Base-by-base conservation (phyloP, 1,140 invertebrate species). In the Akabosia matsudoensis region DNA sequence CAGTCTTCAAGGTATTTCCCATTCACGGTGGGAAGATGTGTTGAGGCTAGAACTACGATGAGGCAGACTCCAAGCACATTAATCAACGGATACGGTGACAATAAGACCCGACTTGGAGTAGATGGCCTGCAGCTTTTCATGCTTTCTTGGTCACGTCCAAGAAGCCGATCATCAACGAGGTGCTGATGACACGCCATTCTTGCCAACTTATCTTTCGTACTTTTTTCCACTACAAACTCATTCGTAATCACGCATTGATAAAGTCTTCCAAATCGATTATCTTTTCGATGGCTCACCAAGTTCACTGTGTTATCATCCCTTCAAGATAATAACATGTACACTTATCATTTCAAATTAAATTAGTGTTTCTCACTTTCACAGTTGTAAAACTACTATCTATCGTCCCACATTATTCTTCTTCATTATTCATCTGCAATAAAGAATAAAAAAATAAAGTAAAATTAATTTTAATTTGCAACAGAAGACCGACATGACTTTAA, bases 1-100 rank as follows among this genome's bases (percentile, higher is more conserved):
- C 79, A 80, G 51, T 79, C 76, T 33, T 79, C 79, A 30, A 75
- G 51, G 31, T 73, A 79, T 79, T 80, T 80, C 34, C 77, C 79
- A 54, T 64, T 7, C 18, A 61, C 78, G 3, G 3, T 7, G 54
- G 22, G 13, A 13, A 56, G 54, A 7, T 30, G 33, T 30, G 37
- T 2, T 13, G 70, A 37, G 10, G 70, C 22, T 33, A 72, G 33
- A n/a, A n/a, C n/a, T n/a, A n/a, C n/a, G 33, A 51, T 1, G 34
- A 72, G 33, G 70, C 24, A 16, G 67, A 4, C 26, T 18, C 10
- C 24, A 4, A 70, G 67, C 28, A 70, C 67, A 70, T 70, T 30
- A 70, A 70, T 70, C 67, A 70, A 31, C 67, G 7, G 10, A 16
- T 70, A 22, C 24, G 14, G 22, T 33, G 67, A 31, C 67, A 61